A percentile compares a stretch with the other conserved stretches of the same genome.
These are phyloP conservation scores for Cerceris ruficornis DNA, from an alignment of 2,888 invertebrate species.

Conservation along the genomic window DNA sequence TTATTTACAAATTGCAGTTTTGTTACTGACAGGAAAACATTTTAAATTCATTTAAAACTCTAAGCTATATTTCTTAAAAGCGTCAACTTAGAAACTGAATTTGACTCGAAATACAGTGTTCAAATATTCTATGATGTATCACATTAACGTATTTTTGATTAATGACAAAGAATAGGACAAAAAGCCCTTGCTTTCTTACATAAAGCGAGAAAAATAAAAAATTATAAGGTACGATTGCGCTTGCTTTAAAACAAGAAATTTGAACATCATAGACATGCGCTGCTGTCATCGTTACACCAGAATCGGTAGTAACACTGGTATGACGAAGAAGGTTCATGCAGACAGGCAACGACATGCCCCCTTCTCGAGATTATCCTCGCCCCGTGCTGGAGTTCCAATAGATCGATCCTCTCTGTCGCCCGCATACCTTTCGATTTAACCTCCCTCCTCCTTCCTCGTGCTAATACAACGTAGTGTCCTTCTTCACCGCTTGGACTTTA, in stretches of 20 bases:
- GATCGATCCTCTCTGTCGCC: slow-evolving; percentile 78
- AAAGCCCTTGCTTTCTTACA: neutral
- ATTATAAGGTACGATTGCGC: neutral
- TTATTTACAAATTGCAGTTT: too few relatives aligned
- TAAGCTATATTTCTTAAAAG: too few relatives aligned
- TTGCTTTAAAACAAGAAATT: neutral
- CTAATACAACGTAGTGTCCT: slow-evolving; percentile 10
- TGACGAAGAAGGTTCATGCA: slow-evolving; percentile 1
- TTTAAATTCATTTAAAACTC: too few relatives aligned
- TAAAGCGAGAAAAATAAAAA: neutral
- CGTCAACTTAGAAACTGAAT: too few relatives aligned
- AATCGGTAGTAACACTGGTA: neutral
- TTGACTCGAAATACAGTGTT: too few relatives aligned
- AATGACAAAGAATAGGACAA: too few relatives aligned
- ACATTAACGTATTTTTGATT: too few relatives aligned
- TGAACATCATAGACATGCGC: neutral
- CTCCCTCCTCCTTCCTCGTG: slow-evolving; percentile 37
- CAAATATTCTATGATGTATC: too few relatives aligned
- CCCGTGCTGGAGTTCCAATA: slow-evolving; percentile 71
- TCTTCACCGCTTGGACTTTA: slow-evolving; percentile 44
- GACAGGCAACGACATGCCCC: slow-evolving; percentile 68
- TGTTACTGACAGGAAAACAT: too few relatives aligned
- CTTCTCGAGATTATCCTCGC: slow-evolving; percentile 62
- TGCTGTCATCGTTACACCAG: neutral
- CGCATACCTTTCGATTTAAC: slow-evolving; percentile 72